Evolutionary conservation across 2,113 vertebrate species (phyloP).

Genomic region (Lepisosteus osseus): DNA sequence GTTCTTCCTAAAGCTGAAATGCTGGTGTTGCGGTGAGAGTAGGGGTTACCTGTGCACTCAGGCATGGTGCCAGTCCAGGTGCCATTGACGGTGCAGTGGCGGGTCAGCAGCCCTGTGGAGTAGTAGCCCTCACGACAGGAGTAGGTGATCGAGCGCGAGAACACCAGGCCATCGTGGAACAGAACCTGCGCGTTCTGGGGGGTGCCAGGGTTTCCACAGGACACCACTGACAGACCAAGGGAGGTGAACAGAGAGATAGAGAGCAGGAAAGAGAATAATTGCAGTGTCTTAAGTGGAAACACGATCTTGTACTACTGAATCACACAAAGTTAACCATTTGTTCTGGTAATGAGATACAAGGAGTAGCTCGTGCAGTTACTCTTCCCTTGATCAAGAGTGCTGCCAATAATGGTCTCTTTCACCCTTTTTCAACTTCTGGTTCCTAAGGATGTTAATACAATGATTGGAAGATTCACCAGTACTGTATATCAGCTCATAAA

Average conservation of each 20-base stretch:
- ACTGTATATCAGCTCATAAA: no score
- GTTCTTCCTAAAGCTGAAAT: neutral
- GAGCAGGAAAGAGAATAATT: neutral
- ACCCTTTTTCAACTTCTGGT: no score
- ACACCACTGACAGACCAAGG: slow-evolving; percentile 71
- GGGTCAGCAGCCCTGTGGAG: slow-evolving; percentile 84
- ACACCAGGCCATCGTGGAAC: slow-evolving; percentile 83
- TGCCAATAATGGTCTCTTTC: no score
- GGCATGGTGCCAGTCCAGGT: slow-evolving; percentile 91
- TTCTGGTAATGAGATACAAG: no score
- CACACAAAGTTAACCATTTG: no score
- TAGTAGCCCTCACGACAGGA: slow-evolving; percentile 90
- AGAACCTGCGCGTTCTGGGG: slow-evolving; percentile 82
- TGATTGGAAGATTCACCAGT: no score
- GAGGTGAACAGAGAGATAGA: slow-evolving; percentile 15
- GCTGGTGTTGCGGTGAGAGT: neutral
- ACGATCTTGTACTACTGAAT: no score
- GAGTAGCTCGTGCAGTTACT: no score
- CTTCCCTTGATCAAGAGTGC: no score
- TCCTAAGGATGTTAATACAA: no score
- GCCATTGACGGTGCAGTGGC: slow-evolving; percentile 91
- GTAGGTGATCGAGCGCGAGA: slow-evolving; percentile 89
- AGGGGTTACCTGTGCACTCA: slow-evolving; percentile 79
- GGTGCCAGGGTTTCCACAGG: slow-evolving; percentile 92
- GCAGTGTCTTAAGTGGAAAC: no score